Evolutionary conservation across 2,797 vertebrate species (phyloP).

Genomic region (Podarcis siculus): DNA sequence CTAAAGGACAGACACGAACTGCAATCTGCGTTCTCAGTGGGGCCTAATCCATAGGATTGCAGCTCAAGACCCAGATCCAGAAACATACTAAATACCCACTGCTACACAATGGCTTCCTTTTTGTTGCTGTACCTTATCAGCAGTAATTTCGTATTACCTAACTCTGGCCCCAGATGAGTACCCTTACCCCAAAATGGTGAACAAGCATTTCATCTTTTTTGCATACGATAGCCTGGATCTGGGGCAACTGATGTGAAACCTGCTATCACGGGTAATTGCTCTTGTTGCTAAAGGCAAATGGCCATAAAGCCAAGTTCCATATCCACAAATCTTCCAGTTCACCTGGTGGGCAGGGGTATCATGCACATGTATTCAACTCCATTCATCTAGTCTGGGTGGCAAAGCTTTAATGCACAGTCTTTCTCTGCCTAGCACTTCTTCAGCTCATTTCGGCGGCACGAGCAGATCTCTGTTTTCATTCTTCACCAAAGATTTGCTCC

Average conservation of each 20-base stretch:
- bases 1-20: background rate
- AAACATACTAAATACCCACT: background rate
- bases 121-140: background rate
- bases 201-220: background rate
- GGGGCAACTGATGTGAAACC: background rate
- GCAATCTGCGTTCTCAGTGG: background rate
- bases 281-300: background rate
- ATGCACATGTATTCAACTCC: background rate
- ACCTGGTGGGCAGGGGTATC: background rate
- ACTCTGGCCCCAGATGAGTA: background rate
- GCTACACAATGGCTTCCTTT: background rate
- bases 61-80: background rate
- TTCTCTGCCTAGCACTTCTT: background rate
- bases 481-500: background rate
- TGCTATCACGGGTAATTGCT: background rate
- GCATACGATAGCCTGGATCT: background rate
- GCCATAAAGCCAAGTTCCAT: background rate
- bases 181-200: background rate
- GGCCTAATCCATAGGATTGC: background rate
- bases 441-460: background rate
- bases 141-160: background rate
- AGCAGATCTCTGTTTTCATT: background rate
- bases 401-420: background rate
- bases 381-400: background rate
- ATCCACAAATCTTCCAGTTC: background rate